Conservation (phyloP, 2,888 invertebrate genomes). For the Bruchidius siliquastri region DNA sequence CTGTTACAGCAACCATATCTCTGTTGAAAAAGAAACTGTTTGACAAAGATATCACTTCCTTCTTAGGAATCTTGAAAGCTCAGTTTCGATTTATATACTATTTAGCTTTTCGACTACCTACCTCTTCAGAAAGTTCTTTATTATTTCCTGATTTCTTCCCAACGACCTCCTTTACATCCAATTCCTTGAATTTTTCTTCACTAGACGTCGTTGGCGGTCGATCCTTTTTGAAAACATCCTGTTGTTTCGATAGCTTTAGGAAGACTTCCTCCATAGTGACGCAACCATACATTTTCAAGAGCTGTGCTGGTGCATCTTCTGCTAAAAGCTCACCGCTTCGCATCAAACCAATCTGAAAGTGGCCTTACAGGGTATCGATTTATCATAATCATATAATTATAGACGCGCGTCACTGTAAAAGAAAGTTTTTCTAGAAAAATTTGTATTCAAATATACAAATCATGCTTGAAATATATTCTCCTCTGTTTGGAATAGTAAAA, state of each 20-base stretch:
- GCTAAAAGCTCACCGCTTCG: conserved; percentile 85
- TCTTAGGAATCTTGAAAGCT: too few relatives aligned
- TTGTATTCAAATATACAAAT: too few relatives aligned
- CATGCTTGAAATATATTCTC: too few relatives aligned
- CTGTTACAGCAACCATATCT: not conserved
- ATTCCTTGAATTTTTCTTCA: conserved; percentile 72
- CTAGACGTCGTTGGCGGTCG: conserved; percentile 47
- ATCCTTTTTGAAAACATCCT: conserved; percentile 54
- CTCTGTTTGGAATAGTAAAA: too few relatives aligned
- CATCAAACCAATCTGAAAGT: conserved; percentile 84
- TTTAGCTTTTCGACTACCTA: conserved; percentile 49
- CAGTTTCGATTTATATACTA: too few relatives aligned
- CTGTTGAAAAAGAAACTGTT: not conserved
- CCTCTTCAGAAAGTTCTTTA: conserved; percentile 74
- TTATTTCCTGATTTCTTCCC: conserved; percentile 59
- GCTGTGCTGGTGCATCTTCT: conserved; percentile 83
- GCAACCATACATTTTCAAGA: conserved; percentile 80
- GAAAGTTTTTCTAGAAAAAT: too few relatives aligned
- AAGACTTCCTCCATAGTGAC: conserved; percentile 88
- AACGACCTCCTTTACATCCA: conserved; percentile 59
- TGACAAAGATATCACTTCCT: too few relatives aligned
- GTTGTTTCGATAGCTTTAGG: conserved; percentile 79
- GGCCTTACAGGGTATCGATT: not conserved
- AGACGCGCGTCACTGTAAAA: too few relatives aligned
- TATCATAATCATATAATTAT: not conserved